These are phyloP conservation scores for Lepisosteus oculatus DNA, from an alignment of 2,113 vertebrate genomes.

Conservation along the genomic window DNA sequence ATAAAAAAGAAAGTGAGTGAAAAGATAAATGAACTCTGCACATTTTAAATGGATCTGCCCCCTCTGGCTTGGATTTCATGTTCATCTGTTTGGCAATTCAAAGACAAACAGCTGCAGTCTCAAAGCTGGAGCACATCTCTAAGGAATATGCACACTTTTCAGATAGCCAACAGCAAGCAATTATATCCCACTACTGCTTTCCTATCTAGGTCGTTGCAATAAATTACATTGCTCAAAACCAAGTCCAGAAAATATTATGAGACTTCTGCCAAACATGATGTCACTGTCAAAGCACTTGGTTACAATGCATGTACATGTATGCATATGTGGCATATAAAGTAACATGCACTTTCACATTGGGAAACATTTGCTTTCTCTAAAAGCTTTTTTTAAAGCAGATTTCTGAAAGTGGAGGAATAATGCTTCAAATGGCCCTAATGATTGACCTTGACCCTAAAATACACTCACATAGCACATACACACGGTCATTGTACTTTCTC, in stretches of 20 bases:
- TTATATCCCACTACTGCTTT: conserved; percentile 40
- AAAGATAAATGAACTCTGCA: not conserved
- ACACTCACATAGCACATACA: too few relatives aligned
- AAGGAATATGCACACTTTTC: not conserved
- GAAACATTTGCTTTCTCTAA: too few relatives aligned
- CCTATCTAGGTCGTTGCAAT: conserved; percentile 34
- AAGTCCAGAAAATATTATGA: conserved; percentile 56
- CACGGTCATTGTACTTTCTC: too few relatives aligned
- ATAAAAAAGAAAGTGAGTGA: too few relatives aligned
- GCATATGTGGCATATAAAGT: too few relatives aligned
- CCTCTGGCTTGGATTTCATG: conserved; percentile 37
- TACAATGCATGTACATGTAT: too few relatives aligned
- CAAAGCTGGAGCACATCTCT: conserved; percentile 33
- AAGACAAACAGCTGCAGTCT: conserved; percentile 48
- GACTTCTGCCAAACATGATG: conserved; percentile 58
- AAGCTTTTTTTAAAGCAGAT: too few relatives aligned
- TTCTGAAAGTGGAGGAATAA: too few relatives aligned
- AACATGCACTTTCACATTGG: too few relatives aligned
- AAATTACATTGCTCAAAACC: conserved; percentile 45
- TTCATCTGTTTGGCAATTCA: conserved; percentile 37
- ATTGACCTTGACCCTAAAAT: too few relatives aligned
- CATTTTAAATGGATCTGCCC: conserved; percentile 11
- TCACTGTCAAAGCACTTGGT: conserved; percentile 38
- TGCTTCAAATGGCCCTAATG: too few relatives aligned
- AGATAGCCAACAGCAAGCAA: not conserved